phyloP scores from a whole-genome alignment of 2,113 vertebrate genomes.

The Pelodiscus sinensis region DNA sequence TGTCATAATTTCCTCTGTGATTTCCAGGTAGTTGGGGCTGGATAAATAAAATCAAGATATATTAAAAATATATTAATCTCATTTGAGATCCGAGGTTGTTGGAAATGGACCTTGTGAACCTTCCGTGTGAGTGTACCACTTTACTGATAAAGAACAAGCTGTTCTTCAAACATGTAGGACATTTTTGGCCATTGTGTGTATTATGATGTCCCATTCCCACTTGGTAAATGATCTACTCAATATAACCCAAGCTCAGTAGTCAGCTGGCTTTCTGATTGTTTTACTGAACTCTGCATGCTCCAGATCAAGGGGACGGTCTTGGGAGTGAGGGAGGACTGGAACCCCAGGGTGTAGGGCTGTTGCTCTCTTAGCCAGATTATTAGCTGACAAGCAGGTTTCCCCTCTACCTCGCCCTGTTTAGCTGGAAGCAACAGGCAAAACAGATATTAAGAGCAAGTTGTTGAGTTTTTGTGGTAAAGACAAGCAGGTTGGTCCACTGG shows the following conservation, averaged over 20 bases:
- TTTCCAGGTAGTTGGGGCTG: neutral
- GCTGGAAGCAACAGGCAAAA: neutral
- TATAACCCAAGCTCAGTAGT: rapidly evolving
- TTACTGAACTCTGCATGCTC: neutral
- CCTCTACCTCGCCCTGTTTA: neutral
- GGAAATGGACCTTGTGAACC: conserved; percentile 62
- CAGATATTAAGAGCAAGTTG: neutral
- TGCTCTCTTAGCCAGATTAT: neutral
- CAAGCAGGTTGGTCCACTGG: neutral
- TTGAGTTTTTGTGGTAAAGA: neutral
- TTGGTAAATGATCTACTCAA: neutral
- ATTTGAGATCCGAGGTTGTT: conserved; percentile 36
- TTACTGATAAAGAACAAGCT: conserved; percentile 59
- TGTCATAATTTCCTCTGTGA: rapidly evolving
- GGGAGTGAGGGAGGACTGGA: neutral
- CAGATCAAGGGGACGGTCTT: neutral
- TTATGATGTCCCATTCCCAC: neutral
- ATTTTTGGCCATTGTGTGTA: conserved; percentile 15
- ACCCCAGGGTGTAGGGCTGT: neutral
- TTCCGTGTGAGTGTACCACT: conserved; percentile 33
- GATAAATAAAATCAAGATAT: conserved; percentile 34
- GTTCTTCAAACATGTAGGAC: conserved; percentile 15
- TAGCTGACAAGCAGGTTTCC: neutral
- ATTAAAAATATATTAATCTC: conserved; percentile 36
- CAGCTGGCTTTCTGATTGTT: neutral